Evolutionary conservation across 2,113 vertebrate genomes (phyloP).

Genomic region (Atractosteus spatula): DNA sequence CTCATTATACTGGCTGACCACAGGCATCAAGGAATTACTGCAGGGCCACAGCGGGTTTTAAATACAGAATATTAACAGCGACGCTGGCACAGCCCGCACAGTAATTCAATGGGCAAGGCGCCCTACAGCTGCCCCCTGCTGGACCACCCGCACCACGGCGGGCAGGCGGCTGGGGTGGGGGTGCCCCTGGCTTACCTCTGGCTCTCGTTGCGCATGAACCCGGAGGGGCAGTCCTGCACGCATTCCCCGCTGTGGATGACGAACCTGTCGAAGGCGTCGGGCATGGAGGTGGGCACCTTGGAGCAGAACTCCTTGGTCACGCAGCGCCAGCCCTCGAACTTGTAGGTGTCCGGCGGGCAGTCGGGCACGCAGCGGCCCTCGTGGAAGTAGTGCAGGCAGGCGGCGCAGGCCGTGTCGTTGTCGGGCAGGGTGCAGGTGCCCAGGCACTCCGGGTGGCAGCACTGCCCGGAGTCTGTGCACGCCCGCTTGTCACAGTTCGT

Average conservation of each 20-base stretch:
- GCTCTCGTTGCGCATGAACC: conserved; percentile 87
- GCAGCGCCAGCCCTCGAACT: conserved; percentile 95
- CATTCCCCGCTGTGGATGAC: conserved; percentile 93
- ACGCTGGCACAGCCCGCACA: not conserved
- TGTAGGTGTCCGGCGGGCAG: conserved; percentile 87
- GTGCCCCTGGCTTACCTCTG: conserved; percentile 67
- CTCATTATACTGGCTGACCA: no score
- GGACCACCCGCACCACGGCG: not conserved
- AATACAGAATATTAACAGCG: no score
- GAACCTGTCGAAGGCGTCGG: conserved; percentile 72
- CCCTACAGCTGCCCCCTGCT: not conserved
- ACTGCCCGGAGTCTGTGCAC: conserved; percentile 80
- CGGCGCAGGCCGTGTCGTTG: conserved; percentile 80
- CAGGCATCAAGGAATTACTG: no score
- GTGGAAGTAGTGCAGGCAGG: conserved; percentile 87
- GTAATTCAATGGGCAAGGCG: not conserved
- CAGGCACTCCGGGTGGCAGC: conserved; percentile 91
- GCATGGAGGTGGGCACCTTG: conserved; percentile 66
- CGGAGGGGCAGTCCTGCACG: conserved; percentile 86
- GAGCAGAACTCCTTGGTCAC: conserved; percentile 86
- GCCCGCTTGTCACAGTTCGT: conserved; percentile 80
- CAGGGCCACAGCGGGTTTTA: no score
- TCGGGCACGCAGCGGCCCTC: conserved; percentile 77
- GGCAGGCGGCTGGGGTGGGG: no score
- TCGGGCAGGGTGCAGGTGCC: conserved; percentile 81